phyloP scores from a whole-genome alignment of 2,797 vertebrate genomes.

The Pyrocephalus nanus region DNA sequence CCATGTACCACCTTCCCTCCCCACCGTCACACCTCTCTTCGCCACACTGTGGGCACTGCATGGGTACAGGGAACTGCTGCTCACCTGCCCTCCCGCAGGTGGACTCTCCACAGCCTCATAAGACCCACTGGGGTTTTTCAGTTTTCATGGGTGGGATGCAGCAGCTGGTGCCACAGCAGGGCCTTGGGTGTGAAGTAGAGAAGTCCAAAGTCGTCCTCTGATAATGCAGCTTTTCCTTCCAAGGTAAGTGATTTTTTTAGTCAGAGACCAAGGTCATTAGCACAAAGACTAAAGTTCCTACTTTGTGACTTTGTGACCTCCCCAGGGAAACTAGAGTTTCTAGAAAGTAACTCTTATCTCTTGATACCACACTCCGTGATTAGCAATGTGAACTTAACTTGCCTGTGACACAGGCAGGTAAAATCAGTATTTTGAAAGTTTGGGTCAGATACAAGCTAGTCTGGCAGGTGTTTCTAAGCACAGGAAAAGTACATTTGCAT shows the following conservation, averaged over 20 bases:
- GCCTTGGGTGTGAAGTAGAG: neutral
- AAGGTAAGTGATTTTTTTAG: neutral
- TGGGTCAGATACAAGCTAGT: neutral
- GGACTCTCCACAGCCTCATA: neutral
- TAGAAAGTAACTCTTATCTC: neutral
- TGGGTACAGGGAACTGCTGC: neutral
- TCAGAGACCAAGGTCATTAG: too few species aligned
- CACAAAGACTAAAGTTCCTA: neutral
- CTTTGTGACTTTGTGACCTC: neutral
- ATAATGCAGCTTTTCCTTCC: rapidly evolving
- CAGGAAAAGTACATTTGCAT: neutral
- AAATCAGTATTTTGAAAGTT: neutral
- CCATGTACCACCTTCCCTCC: rapidly evolving
- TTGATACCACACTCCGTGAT: too few species aligned
- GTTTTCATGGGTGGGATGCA: neutral
- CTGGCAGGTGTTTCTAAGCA: neutral
- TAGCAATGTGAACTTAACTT: neutral
- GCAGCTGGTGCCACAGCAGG: neutral
- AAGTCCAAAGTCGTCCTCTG: neutral
- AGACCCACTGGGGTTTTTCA: neutral
- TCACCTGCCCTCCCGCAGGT: too few species aligned
- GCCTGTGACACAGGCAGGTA: neutral
- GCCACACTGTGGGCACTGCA: rapidly evolving
- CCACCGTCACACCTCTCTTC: neutral
- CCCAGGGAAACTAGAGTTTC: neutral